Evolutionary conservation across 2,888 invertebrate species (phyloP), one percentile per base, ranked within the genome.

Genomic region (Eupelmus urozonus): DNA sequence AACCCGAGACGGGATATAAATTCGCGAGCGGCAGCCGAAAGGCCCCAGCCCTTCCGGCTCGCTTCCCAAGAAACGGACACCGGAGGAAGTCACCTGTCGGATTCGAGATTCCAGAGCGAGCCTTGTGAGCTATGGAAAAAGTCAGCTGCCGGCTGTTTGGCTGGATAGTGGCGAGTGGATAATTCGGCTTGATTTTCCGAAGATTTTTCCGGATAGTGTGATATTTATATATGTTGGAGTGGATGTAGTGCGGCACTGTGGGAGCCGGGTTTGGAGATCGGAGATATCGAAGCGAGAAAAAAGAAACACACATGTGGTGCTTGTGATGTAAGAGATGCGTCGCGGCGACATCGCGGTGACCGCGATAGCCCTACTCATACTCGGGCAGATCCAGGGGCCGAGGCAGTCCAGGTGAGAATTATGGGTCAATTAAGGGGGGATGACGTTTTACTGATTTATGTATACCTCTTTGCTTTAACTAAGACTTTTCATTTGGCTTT

Each of bases 291-390:
- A 45, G 57, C 29, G 63, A 53, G 34, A 25, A 59, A 53, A 55
- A 45, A 45, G n/a, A n/a, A n/a, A n/a, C 16, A 65, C 63, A 27
- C 65, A 59, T 57, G 71, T 65, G 65, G 29, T 42, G 62, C 57
- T 42, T 65, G 73, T 66, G 71, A 79, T 76, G 76, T 76, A 55
- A 89, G 89, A 89, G 87, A 89, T 89, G 89, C 89, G 89, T 87
- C 88, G 88, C 82, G 88, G 87, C 87, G 89, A 88, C 86, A 86
- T 89, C 89, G 89, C 89, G 89, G 87, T 88, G 83, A 87, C 86
- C 89, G 89, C 89, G 89, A 88, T 89, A 87, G 88, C 88, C 88
- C 88, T 89, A 9, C 63, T 89, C 78, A 84, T 88, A 84, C 86
- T 89, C 82, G 89, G 89, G 85, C 89, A 88, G 82, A 84, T 88